Evolutionary conservation across 2,113 vertebrate genomes (phyloP), one percentile per base, ranked within the genome.

Genomic region (Chaetorhynchus papuensis): DNA sequence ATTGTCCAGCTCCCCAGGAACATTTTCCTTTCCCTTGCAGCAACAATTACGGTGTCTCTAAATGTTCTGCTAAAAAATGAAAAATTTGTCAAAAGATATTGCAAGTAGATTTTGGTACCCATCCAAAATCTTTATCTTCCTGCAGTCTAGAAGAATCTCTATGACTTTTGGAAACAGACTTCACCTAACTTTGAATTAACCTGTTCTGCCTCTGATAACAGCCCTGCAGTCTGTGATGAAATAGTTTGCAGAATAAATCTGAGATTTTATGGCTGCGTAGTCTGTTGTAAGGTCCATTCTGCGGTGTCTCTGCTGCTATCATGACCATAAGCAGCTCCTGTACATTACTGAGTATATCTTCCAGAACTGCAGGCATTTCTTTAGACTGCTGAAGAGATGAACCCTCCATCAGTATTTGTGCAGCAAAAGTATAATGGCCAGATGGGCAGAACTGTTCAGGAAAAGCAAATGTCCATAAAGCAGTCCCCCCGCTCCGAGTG

Each of bases 321-420:
- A 49, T 1, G 2, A 16, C 21, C 4, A 21, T 12, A 37, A 19
- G 8, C 28, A 56, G 35, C 5, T 47, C 22, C 15, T 31, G 6
- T 28, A 17, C 5, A 28, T 4, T 10, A 22, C 3, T 68, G 19
- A 65, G 10, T 37, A 37, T 24, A 3, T 68, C 26, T 80, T 9
- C 16, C 8, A 65, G 78, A 92, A 52, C 23, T 64, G 14, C 6
- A n/a, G 10, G 7, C 28, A n/a, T 64, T 72, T 72, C 16, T 78
- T 72, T 69, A 39, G 2, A 27, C 10, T 65, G 7, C 26, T 30
- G 37, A 66, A 56, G 57, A 49, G 14, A 33, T 22, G 28, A 39
- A 37, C 8, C 1, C 27, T 56, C 17, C 1, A 0, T 35, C 31
- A 65, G 6, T 54, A 49, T 15, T 30, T 66, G 15, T 7, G 13